phyloP scores from a whole-genome alignment of 1,140 invertebrate species.

The Trichonephila clavipes region DNA sequence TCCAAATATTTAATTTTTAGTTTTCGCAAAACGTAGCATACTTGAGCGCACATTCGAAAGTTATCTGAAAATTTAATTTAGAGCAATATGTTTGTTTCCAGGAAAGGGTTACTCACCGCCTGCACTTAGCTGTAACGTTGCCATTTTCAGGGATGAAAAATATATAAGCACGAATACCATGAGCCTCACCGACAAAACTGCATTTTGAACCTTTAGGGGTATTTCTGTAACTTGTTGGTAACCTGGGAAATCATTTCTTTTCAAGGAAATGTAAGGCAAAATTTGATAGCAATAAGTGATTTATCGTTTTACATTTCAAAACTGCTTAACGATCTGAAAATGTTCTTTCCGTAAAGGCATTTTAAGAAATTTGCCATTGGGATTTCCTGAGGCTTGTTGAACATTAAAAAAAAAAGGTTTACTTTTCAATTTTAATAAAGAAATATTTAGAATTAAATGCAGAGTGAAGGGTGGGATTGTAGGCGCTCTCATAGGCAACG shows the following conservation, averaged over 20 bases:
- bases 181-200: background rate
- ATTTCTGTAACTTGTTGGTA: constrained; percentile 25
- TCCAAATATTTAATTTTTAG: constrained; percentile 45
- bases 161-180: background rate
- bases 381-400: background rate
- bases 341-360: background rate
- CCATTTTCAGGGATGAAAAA: constrained; percentile 17
- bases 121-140: background rate
- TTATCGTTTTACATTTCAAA: constrained; percentile 12
- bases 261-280: background rate
- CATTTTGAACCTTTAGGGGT: background rate
- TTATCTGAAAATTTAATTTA: constrained; percentile 55
- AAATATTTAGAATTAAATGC: background rate
- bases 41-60: constrained; percentile 26
- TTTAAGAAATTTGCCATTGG: background rate
- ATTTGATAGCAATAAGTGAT: constrained; percentile 18
- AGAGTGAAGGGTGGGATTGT: background rate
- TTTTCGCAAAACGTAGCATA: constrained; percentile 22
- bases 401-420: background rate
- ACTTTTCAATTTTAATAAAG: background rate
- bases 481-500: too few species aligned
- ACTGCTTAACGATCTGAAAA: background rate
- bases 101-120: background rate
- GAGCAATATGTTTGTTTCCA: background rate
- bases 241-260: constrained; percentile 14